Conservation (phyloP, 2,888 invertebrate genomes). For the Lomographa bimaculata region DNA sequence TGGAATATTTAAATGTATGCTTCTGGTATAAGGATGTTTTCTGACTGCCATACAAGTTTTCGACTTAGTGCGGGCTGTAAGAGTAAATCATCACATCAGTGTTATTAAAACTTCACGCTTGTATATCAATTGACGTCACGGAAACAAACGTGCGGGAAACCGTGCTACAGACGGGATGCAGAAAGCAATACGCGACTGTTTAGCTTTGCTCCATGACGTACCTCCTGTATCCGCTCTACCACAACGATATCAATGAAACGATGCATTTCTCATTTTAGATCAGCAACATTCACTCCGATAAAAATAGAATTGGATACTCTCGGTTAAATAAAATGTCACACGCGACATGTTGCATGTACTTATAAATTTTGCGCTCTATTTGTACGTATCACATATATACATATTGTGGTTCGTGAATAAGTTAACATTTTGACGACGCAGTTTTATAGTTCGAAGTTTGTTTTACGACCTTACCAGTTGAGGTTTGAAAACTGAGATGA, state of each 20-base stretch:
- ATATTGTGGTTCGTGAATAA: no score
- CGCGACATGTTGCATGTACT: constrained; percentile 12
- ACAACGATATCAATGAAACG: constrained; percentile 6
- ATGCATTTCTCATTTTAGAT: constrained; percentile 11
- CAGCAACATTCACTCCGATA: constrained; percentile 7
- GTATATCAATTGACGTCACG: constrained; percentile 21
- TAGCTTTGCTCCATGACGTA: constrained; percentile 11
- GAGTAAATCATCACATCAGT: no score
- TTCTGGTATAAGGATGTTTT: no score
- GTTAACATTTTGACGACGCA: constrained; percentile 9
- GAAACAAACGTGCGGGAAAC: constrained; percentile 3
- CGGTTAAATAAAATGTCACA: constrained; percentile 22
- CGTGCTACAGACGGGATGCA: constrained; percentile 10
- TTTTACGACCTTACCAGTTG: constrained; percentile 19
- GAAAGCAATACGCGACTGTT: constrained; percentile 8
- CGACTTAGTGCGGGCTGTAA: no score
- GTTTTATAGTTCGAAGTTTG: constrained; percentile 8
- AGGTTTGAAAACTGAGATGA: constrained; percentile 5
- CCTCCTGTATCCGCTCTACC: constrained; percentile 3
- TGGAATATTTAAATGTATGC: no score
- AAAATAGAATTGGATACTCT: constrained; percentile 9
- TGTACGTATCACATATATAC: no score
- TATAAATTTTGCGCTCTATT: constrained; percentile 6
- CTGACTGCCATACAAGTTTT: no score
- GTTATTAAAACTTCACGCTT: no score